Conservation (phyloP, 2,797 vertebrate genomes). For the Amblyraja radiata region DNA sequence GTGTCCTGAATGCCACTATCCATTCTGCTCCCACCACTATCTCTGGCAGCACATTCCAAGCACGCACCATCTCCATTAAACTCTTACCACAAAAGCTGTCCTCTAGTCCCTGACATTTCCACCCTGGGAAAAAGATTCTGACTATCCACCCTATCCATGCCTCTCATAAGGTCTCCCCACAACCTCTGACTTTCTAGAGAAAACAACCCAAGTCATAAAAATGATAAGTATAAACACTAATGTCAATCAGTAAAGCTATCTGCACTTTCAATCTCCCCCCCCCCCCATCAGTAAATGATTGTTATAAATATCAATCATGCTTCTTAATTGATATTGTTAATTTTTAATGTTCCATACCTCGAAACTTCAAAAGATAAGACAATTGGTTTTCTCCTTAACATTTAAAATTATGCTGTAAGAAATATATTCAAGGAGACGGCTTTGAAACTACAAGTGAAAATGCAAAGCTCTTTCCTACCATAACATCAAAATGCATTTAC, state of each 20-base stretch:
- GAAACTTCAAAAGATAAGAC: neutral
- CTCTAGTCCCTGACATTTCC: too few species aligned
- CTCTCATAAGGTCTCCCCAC: too few species aligned
- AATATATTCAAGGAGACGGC: neutral
- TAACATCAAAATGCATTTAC: neutral
- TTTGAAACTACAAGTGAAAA: neutral
- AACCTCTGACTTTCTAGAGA: too few species aligned
- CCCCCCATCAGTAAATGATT: neutral
- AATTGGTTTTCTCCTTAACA: neutral
- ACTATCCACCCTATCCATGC: too few species aligned
- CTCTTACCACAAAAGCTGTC: too few species aligned
- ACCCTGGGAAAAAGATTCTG: too few species aligned
- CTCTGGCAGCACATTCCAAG: too few species aligned
- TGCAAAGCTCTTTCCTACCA: too few species aligned
- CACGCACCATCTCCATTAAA: too few species aligned
- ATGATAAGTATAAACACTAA: neutral
- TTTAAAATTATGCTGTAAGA: neutral
- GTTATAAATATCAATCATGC: neutral
- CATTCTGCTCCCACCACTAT: too few species aligned
- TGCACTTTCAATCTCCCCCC: neutral
- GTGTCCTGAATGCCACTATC: too few species aligned
- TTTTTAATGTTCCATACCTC: neutral
- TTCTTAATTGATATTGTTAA: neutral
- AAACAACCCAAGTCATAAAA: neutral
- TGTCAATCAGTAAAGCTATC: neutral